Percentiles rank a stretch among this genome's conserved stretches.
phyloP scores from a whole-genome alignment of 2,888 invertebrate genomes.

The Acanthopleura granulata region DNA sequence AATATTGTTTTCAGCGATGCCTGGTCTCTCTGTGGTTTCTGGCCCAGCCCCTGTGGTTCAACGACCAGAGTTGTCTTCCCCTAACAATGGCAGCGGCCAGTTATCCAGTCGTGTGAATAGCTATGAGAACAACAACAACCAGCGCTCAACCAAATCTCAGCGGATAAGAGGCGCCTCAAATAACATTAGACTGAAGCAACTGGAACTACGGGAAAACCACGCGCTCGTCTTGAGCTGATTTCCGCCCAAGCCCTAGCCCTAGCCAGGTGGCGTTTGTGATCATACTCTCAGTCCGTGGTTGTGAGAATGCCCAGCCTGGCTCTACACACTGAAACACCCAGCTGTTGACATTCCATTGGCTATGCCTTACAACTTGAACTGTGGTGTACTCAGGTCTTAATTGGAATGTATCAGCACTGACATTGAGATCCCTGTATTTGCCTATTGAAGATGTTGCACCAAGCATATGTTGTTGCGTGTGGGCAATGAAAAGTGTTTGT shows the following conservation, averaged over 20 bases:
- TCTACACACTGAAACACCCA: no score
- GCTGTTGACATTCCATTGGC: no score
- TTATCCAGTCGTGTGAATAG: conserved; percentile 11
- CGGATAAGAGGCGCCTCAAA: conserved; percentile 56
- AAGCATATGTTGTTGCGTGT: no score
- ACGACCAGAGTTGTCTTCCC: conserved; percentile 52
- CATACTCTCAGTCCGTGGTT: no score
- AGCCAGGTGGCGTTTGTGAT: no score
- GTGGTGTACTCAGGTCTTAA: no score
- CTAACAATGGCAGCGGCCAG: conserved; percentile 25
- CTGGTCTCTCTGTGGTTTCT: conserved; percentile 65
- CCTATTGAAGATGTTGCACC: no score
- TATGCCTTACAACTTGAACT: no score
- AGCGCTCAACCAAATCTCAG: conserved; percentile 58
- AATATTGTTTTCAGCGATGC: conserved; percentile 42
- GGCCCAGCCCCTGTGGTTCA: conserved; percentile 67
- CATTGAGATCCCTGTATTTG: no score
- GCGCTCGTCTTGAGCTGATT: conserved; percentile 60
- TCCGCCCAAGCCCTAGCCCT: neutral
- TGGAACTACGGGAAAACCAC: conserved; percentile 61
- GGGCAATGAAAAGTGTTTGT: no score
- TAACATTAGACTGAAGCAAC: conserved; percentile 52
- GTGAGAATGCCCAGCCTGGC: no score
- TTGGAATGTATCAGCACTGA: no score
- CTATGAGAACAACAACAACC: conserved; percentile 25